Conservation (phyloP, 2,797 vertebrate genomes). For the Lindbergichthys nudifrons region DNA sequence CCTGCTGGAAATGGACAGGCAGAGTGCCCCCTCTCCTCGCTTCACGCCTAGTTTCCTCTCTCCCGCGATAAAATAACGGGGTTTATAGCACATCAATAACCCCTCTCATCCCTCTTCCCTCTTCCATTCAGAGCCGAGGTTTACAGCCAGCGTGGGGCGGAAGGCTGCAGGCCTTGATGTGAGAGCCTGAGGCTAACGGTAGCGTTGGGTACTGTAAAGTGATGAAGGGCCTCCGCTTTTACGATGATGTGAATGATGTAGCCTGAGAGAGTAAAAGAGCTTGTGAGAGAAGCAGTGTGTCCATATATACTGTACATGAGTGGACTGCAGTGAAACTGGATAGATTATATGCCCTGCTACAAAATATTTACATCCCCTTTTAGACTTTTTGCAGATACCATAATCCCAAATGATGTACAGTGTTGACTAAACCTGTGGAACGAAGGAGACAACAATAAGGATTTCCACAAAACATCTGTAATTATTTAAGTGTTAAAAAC, state of each 20-base stretch:
- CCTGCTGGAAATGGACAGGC: slow-evolving; percentile 36
- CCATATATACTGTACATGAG: slow-evolving; percentile 61
- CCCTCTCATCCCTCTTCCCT: slow-evolving; percentile 82
- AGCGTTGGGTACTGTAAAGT: slow-evolving; percentile 84
- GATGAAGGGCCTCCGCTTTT: slow-evolving; percentile 81
- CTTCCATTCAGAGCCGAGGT: slow-evolving; percentile 63
- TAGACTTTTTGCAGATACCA: slow-evolving; percentile 32
- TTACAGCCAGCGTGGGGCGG: slow-evolving; percentile 79
- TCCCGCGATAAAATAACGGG: slow-evolving; percentile 82
- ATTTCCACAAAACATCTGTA: background rate
- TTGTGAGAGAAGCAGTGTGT: slow-evolving; percentile 63
- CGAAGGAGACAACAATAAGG: slow-evolving; percentile 5
- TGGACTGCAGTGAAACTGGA: slow-evolving; percentile 34
- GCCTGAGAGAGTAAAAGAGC: slow-evolving; percentile 77
- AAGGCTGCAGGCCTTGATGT: slow-evolving; percentile 74
- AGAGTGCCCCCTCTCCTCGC: background rate
- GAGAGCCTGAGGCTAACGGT: slow-evolving; percentile 76
- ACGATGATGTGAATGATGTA: slow-evolving; percentile 82
- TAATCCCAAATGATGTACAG: slow-evolving; percentile 22
- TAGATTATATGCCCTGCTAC: slow-evolving; percentile 28
- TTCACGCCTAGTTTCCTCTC: slow-evolving; percentile 78
- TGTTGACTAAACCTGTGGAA: background rate
- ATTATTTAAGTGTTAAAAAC: slow-evolving; percentile 12
- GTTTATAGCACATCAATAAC: slow-evolving; percentile 87
- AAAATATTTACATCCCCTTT: slow-evolving; percentile 54